Base-by-base conservation (phyloP, 23 tunicate species). In the Styela plicata region DNA sequence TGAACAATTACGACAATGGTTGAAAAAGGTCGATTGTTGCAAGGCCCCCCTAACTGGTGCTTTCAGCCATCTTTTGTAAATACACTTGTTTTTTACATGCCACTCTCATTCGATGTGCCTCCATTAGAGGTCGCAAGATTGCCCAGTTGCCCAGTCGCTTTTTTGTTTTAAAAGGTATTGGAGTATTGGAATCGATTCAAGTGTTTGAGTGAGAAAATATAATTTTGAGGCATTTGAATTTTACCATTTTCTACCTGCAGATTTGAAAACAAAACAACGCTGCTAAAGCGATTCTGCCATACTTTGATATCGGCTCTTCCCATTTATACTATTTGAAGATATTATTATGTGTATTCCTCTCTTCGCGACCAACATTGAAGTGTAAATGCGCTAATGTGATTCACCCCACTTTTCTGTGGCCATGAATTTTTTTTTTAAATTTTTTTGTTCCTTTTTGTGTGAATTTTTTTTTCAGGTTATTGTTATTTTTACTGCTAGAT, bases 51-150 rank as follows among this genome's bases (percentile, higher is more conserved):
- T 36, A 33, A n/a, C 35, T 71, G 32, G 77, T 30, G 27, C 81
- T 57, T 57, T 53, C 31, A 10, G 26, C n/a, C 53, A 27, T 23
- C 21, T 76, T 44, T 52, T 76, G 65, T 76, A 76, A 52, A 76
- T 76, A 76, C 31, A 76, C 63, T 76, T 24, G 66, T 24, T 33
- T 36, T 76, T 52, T 76, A 36, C 0, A n/a, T 10, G 22, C 3
- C 77, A 33, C 18, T 5, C 29, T 2, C 5, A 16, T 71, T 13
- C 13, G 57, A 5, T 44, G 57, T 44, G 57, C 13, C 13, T 44
- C 13, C 57, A 44, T 5, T n/a, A n/a, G n/a, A n/a, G n/a, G n/a
- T n/a, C n/a, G n/a, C n/a, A n/a, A n/a, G n/a, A n/a, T n/a, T n/a
- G n/a, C n/a, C n/a, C n/a, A n/a, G n/a, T n/a, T n/a, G n/a, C n/a